Conservation (phyloP, 2,888 invertebrate species). For the Fragum sueziense region DNA sequence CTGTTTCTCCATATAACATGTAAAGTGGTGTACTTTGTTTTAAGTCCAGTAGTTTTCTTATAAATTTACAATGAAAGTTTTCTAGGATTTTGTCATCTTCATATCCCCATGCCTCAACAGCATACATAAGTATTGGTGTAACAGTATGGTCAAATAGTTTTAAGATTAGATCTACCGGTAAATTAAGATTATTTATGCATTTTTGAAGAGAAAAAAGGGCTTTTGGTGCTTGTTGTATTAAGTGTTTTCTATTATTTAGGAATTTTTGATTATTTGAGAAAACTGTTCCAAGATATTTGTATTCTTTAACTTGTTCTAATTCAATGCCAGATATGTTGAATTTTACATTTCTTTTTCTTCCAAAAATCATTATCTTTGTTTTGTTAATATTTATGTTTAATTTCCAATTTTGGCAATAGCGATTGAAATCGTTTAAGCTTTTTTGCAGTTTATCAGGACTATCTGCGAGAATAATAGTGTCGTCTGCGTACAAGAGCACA, state of each 20-base stretch:
- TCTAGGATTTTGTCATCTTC: not conserved
- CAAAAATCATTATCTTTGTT: constrained; percentile 16
- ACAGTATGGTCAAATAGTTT: constrained; percentile 22
- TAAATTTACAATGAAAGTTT: constrained; percentile 11
- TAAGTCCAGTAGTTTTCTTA: too few relatives aligned
- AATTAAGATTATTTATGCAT: constrained; percentile 4
- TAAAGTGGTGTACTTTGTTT: constrained; percentile 11
- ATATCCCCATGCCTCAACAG: constrained; percentile 16
- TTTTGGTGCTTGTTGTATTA: constrained; percentile 15
- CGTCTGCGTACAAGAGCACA: too few relatives aligned
- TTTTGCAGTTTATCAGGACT: not conserved
- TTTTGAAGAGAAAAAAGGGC: not conserved
- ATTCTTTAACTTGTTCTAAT: not conserved
- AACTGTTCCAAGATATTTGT: constrained; percentile 12
- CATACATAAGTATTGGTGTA: not conserved
- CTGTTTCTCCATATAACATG: constrained; percentile 20
- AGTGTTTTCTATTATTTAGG: not conserved
- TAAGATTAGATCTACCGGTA: constrained; percentile 5
- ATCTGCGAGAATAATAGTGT: not conserved
- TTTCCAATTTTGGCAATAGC: not conserved
- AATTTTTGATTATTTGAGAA: not conserved
- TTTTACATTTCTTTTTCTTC: not conserved
- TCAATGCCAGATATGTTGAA: not conserved
- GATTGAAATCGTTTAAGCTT: not conserved
- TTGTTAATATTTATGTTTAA: constrained; percentile 9